phyloP scores from a whole-genome alignment of 1,140 invertebrate species.

The Agrilus planipennis region DNA sequence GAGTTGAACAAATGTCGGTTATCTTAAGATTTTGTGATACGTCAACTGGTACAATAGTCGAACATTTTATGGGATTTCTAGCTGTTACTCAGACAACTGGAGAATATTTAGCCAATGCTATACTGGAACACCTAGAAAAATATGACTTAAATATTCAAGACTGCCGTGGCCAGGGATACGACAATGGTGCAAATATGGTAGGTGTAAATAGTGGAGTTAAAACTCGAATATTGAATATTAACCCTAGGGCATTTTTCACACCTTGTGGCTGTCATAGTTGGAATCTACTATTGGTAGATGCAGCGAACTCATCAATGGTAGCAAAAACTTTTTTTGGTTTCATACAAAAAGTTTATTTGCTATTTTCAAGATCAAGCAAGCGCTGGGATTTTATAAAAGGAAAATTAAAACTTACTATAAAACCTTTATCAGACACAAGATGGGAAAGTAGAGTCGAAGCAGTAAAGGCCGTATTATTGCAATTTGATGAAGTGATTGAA shows the following conservation, averaged over 20 bases:
- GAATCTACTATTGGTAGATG: constrained; percentile 7
- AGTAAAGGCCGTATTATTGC: constrained; percentile 15
- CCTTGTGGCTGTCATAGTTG: constrained; percentile 18
- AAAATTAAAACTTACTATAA: constrained; percentile 14
- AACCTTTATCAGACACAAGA: constrained; percentile 17
- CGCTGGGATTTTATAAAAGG: constrained; percentile 14
- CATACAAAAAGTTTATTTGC: constrained; percentile 9
- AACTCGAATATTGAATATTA: constrained; percentile 18
- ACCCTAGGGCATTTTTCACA: constrained; percentile 18
- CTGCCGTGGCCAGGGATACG: constrained; percentile 15
- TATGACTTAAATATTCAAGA: constrained; percentile 14
- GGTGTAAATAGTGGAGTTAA: constrained; percentile 15
- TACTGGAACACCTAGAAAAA: constrained; percentile 16
- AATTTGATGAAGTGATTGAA: constrained; percentile 23
- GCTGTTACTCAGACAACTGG: constrained; percentile 14
- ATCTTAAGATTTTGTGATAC: constrained; percentile 19
- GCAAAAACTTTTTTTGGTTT: constrained; percentile 11
- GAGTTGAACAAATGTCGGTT: constrained; percentile 20
- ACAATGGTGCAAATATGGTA: constrained; percentile 18
- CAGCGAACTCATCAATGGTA: constrained; percentile 7
- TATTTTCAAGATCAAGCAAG: constrained; percentile 14
- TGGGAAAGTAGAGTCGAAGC: constrained; percentile 15
- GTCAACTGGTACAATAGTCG: constrained; percentile 14
- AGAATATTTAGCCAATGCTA: constrained; percentile 15
- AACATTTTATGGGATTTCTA: constrained; percentile 18